Evolutionary conservation across 2,888 invertebrate species (phyloP).

Genomic region (Hydraecia micacea): DNA sequence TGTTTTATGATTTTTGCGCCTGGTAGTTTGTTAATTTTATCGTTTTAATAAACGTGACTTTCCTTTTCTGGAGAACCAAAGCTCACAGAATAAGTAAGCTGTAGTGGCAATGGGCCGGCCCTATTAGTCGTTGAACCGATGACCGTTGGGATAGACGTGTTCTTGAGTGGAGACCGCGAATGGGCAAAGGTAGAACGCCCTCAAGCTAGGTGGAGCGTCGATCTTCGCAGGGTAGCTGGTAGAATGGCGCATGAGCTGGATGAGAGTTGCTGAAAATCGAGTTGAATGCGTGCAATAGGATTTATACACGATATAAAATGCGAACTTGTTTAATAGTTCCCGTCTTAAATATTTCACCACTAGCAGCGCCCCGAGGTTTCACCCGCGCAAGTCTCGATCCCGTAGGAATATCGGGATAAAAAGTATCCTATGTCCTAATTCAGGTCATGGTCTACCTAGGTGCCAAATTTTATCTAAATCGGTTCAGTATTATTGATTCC

Average conservation of each 20-base stretch:
- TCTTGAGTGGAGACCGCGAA: background rate
- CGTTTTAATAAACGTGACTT: background rate
- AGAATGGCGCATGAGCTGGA: background rate
- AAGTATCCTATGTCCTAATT: too few relatives aligned
- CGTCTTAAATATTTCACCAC: background rate
- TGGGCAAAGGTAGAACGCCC: too few relatives aligned
- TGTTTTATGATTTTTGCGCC: slow-evolving; percentile 14
- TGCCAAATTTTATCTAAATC: too few relatives aligned
- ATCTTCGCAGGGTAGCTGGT: background rate
- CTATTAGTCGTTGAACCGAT: background rate
- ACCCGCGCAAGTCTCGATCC: too few relatives aligned
- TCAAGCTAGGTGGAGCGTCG: background rate
- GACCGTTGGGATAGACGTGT: background rate
- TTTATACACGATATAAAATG: background rate
- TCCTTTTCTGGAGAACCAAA: background rate
- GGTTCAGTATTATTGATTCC: too few relatives aligned
- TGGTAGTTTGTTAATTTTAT: slow-evolving; percentile 11
- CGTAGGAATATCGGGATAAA: too few relatives aligned
- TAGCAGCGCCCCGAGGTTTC: too few relatives aligned
- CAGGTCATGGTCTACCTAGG: too few relatives aligned
- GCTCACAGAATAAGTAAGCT: background rate
- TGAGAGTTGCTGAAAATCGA: background rate
- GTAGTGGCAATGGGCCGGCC: background rate
- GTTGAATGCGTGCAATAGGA: background rate
- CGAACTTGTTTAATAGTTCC: background rate